A percentile compares a stretch with the other conserved stretches of the same genome.
phyloP scores from a whole-genome alignment of 2,888 invertebrate species.

The Himalopsyche anomala region DNA sequence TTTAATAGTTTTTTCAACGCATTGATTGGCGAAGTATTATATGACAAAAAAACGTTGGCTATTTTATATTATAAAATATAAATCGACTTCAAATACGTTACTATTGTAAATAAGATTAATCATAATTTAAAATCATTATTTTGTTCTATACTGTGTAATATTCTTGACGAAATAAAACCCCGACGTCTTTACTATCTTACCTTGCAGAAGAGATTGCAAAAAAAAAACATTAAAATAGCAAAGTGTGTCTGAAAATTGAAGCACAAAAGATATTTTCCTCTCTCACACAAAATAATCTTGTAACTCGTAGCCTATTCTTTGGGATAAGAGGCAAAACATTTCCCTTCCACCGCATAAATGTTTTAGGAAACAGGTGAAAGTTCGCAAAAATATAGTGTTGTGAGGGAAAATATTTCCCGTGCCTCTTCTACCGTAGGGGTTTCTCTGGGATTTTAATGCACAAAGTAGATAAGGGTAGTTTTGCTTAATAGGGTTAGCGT shows the following conservation, averaged over 20 bases:
- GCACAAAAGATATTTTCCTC: slow-evolving; percentile 57
- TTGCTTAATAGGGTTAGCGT: too few species aligned
- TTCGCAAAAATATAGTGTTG: slow-evolving; percentile 52
- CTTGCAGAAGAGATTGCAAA: neutral
- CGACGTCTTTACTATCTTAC: neutral
- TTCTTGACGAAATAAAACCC: too few species aligned
- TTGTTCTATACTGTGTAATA: too few species aligned
- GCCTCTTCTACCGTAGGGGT: slow-evolving; percentile 56
- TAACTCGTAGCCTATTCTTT: slow-evolving; percentile 52
- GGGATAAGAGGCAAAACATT: slow-evolving; percentile 58
- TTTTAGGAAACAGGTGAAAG: slow-evolving; percentile 62
- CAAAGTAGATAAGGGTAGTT: slow-evolving; percentile 11
- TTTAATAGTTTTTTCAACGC: too few species aligned
- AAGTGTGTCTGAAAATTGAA: neutral
- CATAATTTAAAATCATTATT: too few species aligned
- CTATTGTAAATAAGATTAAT: too few species aligned
- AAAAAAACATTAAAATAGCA: slow-evolving; percentile 11
- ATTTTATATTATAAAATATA: too few species aligned
- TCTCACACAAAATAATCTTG: slow-evolving; percentile 60
- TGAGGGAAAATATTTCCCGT: slow-evolving; percentile 48
- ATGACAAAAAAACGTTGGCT: too few species aligned
- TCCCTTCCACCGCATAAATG: slow-evolving; percentile 58
- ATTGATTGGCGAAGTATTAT: too few species aligned
- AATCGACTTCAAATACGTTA: too few species aligned
- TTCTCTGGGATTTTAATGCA: slow-evolving; percentile 60